phyloP scores from a whole-genome alignment of 37 sponge, comb jelly and placozoan species.

The Aphrocallistes beatrix region DNA sequence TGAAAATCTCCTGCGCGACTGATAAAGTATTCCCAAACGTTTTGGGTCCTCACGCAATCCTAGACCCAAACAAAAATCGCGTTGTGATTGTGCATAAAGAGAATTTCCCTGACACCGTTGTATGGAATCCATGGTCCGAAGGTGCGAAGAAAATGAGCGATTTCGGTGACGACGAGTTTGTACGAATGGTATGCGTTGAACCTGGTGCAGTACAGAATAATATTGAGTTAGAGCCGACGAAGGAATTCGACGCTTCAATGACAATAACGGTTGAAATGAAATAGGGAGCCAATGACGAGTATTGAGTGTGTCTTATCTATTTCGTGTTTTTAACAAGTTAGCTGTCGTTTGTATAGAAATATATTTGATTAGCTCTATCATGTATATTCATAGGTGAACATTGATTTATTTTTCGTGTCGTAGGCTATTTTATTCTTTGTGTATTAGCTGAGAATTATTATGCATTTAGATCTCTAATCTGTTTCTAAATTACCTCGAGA shows the following conservation, averaged over 20 bases:
- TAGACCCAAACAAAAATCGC: neutral
- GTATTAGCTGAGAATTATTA: too few relatives aligned
- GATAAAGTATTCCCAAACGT: conserved; percentile 20
- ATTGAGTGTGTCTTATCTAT: too few relatives aligned
- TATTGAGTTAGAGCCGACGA: conserved; percentile 33
- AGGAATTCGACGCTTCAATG: conserved; percentile 43
- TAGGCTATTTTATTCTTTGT: too few relatives aligned
- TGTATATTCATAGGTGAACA: too few relatives aligned
- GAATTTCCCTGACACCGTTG: conserved; percentile 78
- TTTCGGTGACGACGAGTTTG: conserved; percentile 88
- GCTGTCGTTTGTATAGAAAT: too few relatives aligned
- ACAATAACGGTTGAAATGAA: conserved; percentile 28
- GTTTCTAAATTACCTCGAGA: too few relatives aligned
- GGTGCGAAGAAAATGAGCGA: conserved; percentile 78
- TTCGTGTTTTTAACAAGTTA: too few relatives aligned
- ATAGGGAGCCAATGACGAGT: neutral
- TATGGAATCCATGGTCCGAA: conserved; percentile 95
- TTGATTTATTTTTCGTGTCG: too few relatives aligned
- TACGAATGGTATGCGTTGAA: conserved; percentile 79
- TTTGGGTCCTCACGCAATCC: neutral
- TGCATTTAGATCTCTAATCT: too few relatives aligned
- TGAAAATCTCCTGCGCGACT: conserved; percentile 8
- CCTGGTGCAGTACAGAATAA: conserved; percentile 63
- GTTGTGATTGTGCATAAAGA: conserved; percentile 41
- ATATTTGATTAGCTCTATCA: too few relatives aligned